Evolutionary conservation across 2,797 vertebrate genomes (phyloP).

Genomic region (Spizella passerina): DNA sequence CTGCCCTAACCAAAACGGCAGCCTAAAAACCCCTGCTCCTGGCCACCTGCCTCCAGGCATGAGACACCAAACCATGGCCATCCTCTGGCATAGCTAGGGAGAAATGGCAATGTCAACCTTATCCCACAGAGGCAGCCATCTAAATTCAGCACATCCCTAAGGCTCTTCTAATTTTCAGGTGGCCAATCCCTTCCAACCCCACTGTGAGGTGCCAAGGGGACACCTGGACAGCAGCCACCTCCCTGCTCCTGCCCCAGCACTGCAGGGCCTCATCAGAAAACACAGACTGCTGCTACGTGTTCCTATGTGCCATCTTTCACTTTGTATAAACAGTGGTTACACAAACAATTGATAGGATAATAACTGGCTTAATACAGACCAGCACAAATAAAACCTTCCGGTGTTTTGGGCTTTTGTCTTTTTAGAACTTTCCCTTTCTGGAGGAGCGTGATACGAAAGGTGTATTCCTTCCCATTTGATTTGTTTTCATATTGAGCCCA

Average conservation of each 20-base stretch:
- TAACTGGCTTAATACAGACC: constrained; percentile 10
- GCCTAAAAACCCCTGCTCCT: background rate
- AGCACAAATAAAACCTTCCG: constrained; percentile 49
- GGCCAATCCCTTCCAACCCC: background rate
- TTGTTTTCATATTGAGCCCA: background rate
- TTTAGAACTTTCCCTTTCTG: background rate
- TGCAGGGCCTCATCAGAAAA: background rate
- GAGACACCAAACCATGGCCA: background rate
- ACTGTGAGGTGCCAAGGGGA: background rate
- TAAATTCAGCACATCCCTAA: background rate
- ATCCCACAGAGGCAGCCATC: background rate
- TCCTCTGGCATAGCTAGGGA: background rate
- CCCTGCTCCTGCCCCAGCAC: background rate
- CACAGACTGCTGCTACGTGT: background rate
- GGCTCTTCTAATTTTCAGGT: background rate
- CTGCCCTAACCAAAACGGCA: background rate
- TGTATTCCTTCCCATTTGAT: background rate
- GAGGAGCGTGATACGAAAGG: background rate
- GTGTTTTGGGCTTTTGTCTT: constrained; percentile 14
- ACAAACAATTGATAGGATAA: constrained; percentile 38
- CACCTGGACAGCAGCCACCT: rapidly evolving
- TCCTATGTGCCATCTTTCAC: background rate
- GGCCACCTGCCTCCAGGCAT: background rate
- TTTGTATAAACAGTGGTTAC: constrained; percentile 5
- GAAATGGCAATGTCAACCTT: background rate